Conservation (phyloP, 1,140 invertebrate genomes). For the Schlechtendalia chinensis region DNA sequence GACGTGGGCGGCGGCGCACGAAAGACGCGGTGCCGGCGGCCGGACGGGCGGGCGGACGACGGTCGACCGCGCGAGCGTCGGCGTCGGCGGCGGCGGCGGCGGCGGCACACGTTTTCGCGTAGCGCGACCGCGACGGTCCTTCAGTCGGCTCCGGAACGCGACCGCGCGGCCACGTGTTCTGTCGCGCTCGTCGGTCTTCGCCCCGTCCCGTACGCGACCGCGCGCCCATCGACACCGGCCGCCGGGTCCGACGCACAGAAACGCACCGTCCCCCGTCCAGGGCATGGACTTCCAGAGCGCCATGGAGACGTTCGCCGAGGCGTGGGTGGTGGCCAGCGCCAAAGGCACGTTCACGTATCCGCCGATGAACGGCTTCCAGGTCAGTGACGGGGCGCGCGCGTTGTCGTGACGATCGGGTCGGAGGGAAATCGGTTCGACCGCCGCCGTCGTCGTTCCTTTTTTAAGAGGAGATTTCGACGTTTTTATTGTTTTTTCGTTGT, state of each 20-base stretch:
- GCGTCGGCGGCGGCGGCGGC: background rate
- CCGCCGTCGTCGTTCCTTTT: too few relatives aligned
- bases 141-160: conserved; percentile 45
- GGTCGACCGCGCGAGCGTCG: background rate
- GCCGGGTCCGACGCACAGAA: too few relatives aligned
- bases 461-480: too few relatives aligned
- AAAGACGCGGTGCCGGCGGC: too few relatives aligned
- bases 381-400: conserved; percentile 54
- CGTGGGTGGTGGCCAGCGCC: conserved; percentile 91
- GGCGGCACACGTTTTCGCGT: background rate
- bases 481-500: background rate
- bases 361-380: conserved; percentile 59
- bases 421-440: too few relatives aligned
- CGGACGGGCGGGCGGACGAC: background rate
- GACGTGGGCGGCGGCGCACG: too few relatives aligned
- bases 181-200: background rate
- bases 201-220: background rate
- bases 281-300: conserved; percentile 95
- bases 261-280: too few relatives aligned
- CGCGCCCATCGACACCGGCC: too few relatives aligned
- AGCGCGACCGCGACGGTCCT: background rate
- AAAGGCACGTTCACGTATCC: conserved; percentile 60
- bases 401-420: too few relatives aligned
- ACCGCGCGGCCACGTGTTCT: conserved; percentile 45
- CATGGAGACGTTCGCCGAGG: conserved; percentile 95